Conservation (phyloP, 1,140 invertebrate genomes). For the Neelides sp. region DNA sequence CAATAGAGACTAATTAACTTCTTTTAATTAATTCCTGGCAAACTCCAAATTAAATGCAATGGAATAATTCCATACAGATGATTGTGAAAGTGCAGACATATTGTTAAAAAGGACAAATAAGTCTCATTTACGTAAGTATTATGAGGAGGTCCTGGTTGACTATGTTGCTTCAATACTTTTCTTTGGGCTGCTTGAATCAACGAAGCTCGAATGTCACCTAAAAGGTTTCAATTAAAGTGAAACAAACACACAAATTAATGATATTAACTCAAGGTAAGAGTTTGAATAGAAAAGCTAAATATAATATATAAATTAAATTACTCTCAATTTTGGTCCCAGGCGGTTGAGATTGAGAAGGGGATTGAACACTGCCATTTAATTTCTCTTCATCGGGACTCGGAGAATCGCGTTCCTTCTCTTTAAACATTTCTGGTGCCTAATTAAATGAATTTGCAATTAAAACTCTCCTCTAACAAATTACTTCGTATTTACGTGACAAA, state of each 20-base stretch:
- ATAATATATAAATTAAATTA: conserved; percentile 1
- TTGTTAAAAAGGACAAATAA: neutral
- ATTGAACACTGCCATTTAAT: neutral
- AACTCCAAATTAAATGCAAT: too few species aligned
- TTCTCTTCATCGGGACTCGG: neutral
- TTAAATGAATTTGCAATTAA: neutral
- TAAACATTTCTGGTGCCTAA: conserved; percentile 24
- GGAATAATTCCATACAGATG: neutral
- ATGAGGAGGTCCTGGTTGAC: conserved; percentile 7
- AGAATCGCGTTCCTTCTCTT: conserved; percentile 8
- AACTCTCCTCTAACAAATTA: neutral
- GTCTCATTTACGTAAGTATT: conserved; percentile 26
- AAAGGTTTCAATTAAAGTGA: neutral
- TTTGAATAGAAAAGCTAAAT: neutral
- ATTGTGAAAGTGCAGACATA: neutral
- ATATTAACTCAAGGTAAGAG: neutral
- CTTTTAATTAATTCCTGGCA: too few species aligned
- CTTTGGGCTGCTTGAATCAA: conserved; percentile 24
- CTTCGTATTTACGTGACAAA: too few species aligned
- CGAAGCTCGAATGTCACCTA: conserved; percentile 20
- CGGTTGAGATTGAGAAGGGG: neutral
- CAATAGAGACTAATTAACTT: too few species aligned
- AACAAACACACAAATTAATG: neutral
- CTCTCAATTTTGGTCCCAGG: conserved; percentile 18
- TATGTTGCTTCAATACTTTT: conserved; percentile 12